phyloP scores from a whole-genome alignment of 2,888 invertebrate species.

The Neoaliturus tenellus region DNA sequence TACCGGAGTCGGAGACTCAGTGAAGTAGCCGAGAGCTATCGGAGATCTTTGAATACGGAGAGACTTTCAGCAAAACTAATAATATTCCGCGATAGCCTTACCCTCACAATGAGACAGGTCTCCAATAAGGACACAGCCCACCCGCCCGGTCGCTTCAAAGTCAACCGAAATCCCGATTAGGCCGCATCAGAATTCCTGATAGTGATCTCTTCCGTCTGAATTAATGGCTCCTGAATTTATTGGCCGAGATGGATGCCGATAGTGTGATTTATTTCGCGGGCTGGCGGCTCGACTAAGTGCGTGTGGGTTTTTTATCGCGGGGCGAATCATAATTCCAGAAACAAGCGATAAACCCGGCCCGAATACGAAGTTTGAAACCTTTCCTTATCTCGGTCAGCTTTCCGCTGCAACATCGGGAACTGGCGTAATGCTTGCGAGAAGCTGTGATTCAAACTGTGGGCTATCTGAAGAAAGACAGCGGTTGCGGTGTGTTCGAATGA shows the following conservation, averaged over 20 bases:
- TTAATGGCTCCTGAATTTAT: conserved; percentile 53
- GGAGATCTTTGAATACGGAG: conserved; percentile 14
- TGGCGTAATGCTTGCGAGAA: no score
- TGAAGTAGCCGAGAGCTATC: neutral
- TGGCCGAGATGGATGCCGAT: conserved; percentile 46
- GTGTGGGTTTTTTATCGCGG: conserved; percentile 51
- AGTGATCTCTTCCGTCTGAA: conserved; percentile 39
- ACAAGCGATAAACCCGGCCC: conserved; percentile 33
- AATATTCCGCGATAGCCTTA: conserved; percentile 50
- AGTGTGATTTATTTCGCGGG: conserved; percentile 46
- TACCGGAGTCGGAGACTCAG: neutral
- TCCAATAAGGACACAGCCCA: conserved; percentile 33
- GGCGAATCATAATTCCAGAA: conserved; percentile 51
- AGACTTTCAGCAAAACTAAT: conserved; percentile 51
- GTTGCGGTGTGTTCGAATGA: no score
- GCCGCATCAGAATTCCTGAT: conserved; percentile 39
- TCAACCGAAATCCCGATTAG: conserved; percentile 54
- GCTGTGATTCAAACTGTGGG: no score
- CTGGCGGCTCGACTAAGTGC: conserved; percentile 39
- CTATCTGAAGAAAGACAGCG: no score
- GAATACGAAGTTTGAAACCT: neutral
- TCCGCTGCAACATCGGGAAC: no score
- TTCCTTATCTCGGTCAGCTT: conserved; percentile 10
- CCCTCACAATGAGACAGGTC: conserved; percentile 38
- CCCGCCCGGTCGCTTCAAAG: conserved; percentile 43